phyloP scores from a whole-genome alignment of 1,140 invertebrate genomes.

The Plectrocnemia conspersa region DNA sequence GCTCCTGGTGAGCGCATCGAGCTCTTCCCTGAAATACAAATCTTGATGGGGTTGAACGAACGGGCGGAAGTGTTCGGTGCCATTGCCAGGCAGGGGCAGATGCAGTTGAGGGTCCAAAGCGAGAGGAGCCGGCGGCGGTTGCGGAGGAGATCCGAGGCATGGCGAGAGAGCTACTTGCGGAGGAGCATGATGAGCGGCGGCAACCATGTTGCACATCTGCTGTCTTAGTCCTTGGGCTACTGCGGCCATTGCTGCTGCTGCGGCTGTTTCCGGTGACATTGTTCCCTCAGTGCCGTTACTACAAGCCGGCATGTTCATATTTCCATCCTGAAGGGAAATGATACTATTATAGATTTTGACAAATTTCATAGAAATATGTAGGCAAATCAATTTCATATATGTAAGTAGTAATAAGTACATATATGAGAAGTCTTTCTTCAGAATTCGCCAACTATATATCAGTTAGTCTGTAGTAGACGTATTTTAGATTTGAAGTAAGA shows the following conservation, averaged over 20 bases:
- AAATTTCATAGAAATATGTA: neutral
- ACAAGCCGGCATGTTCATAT: conserved; percentile 47
- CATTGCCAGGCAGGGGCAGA: conserved; percentile 28
- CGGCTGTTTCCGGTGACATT: conserved; percentile 59
- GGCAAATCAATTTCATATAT: neutral
- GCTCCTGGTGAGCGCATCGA: conserved; percentile 19
- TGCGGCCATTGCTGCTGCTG: conserved; percentile 68
- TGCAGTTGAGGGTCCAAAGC: conserved; percentile 42
- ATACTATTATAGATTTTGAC: too few species aligned
- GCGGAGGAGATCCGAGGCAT: conserved; percentile 46
- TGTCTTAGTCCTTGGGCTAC: conserved; percentile 60
- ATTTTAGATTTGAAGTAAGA: too few species aligned
- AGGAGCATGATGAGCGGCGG: conserved; percentile 44
- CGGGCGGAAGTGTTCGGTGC: conserved; percentile 46
- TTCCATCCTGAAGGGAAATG: conserved; percentile 48
- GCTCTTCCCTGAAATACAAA: conserved; percentile 34
- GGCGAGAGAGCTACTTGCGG: conserved; percentile 44
- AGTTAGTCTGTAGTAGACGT: too few species aligned
- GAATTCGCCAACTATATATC: too few species aligned
- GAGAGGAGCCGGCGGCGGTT: conserved; percentile 46
- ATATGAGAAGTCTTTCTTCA: too few species aligned
- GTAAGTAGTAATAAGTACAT: neutral
- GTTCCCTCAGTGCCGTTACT: conserved; percentile 57
- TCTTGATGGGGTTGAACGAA: conserved; percentile 46
- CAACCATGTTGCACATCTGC: conserved; percentile 51